Evolutionary conservation across 1,140 invertebrate genomes (phyloP).

Genomic region (Cydia fagiglandana): DNA sequence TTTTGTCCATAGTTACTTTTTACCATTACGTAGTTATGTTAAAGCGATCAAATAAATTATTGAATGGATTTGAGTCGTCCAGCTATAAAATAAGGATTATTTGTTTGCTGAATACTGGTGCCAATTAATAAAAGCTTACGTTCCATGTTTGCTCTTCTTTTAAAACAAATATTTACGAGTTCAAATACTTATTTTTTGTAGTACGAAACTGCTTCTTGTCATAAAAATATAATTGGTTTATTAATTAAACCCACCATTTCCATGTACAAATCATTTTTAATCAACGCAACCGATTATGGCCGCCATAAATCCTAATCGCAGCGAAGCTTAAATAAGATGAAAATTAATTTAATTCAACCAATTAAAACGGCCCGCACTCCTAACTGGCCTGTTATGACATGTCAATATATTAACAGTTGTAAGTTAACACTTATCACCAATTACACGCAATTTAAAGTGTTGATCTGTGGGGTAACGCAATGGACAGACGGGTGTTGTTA

Average conservation of each 20-base stretch:
- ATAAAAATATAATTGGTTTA: background rate
- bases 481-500: constrained; percentile 39
- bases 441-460: constrained; percentile 53
- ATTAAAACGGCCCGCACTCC: constrained; percentile 20
- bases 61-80: background rate
- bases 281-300: constrained; percentile 17
- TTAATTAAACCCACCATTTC: constrained; percentile 15
- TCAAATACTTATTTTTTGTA: background rate
- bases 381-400: constrained; percentile 48
- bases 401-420: constrained; percentile 43
- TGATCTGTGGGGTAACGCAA: constrained; percentile 36
- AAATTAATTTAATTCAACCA: constrained; percentile 24
- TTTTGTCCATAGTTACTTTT: too few relatives aligned
- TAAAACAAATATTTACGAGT: background rate
- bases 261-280: constrained; percentile 20
- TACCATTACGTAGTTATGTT: too few relatives aligned
- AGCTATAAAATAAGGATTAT: background rate
- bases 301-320: constrained; percentile 27
- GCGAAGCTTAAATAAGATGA: constrained; percentile 8
- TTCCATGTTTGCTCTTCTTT: background rate
- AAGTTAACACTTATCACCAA: constrained; percentile 53
- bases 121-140: background rate
- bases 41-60: too few relatives aligned
- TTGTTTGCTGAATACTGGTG: background rate
- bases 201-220: background rate